Evolutionary conservation across 2,113 vertebrate genomes (phyloP).

Genomic region (Sisor rabdophorus): DNA sequence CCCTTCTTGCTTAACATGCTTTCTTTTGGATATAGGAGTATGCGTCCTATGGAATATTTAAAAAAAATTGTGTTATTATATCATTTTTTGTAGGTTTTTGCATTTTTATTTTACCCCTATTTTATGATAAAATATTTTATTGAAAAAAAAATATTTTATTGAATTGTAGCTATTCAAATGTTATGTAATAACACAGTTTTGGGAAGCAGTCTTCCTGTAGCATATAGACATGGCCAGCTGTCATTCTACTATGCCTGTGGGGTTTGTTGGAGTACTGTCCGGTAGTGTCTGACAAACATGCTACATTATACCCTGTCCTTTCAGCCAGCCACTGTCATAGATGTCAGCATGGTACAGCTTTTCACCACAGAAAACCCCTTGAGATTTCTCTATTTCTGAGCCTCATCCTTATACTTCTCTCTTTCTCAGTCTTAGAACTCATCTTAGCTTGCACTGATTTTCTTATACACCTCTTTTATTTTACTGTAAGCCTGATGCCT

Average conservation of each 20-base stretch:
- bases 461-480: conserved; percentile 23
- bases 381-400: conserved; percentile 32
- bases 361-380: conserved; percentile 39
- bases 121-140: background rate
- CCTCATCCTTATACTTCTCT: background rate
- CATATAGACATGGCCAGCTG: conserved; percentile 29
- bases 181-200: conserved; percentile 1
- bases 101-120: background rate
- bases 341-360: conserved; percentile 44
- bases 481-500: conserved; percentile 18
- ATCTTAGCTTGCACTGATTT: conserved; percentile 36
- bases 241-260: conserved; percentile 18
- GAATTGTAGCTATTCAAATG: conserved; percentile 10
- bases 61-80: background rate
- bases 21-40: background rate
- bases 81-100: background rate
- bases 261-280: conserved; percentile 39
- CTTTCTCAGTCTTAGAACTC: conserved; percentile 17
- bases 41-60: background rate
- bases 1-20: background rate
- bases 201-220: conserved; percentile 24
- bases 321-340: conserved; percentile 45
- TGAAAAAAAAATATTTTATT: background rate
- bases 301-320: conserved; percentile 41
- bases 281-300: conserved; percentile 47